Conservation (phyloP, 1,140 invertebrate species). For the Linepithema humile region DNA sequence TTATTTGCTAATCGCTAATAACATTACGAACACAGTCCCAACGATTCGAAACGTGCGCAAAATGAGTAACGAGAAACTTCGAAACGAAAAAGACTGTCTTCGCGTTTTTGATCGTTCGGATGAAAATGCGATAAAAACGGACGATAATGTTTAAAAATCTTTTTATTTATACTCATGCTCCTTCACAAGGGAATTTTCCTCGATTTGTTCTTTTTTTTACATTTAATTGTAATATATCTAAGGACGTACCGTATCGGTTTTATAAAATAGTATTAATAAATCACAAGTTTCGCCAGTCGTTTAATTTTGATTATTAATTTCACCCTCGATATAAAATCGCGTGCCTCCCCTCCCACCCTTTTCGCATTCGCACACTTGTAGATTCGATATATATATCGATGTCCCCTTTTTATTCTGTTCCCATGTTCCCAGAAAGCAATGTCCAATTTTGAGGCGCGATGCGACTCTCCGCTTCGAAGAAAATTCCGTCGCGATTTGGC, state of each 20-base stretch:
- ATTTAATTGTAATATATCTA: conserved; percentile 48
- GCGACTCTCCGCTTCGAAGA: conserved; percentile 56
- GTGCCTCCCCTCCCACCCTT: background rate
- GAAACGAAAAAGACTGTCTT: conserved; percentile 69
- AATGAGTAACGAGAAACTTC: conserved; percentile 61
- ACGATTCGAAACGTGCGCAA: conserved; percentile 63
- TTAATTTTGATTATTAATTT: conserved; percentile 63
- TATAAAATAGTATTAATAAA: conserved; percentile 60
- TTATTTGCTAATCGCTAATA: conserved; percentile 62
- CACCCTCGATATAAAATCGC: conserved; percentile 19
- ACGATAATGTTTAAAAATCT: conserved; percentile 67
- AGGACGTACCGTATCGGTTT: conserved; percentile 38
- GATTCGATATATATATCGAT: conserved; percentile 27
- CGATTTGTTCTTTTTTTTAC: conserved; percentile 52
- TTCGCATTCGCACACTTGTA: background rate
- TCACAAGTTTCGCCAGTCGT: conserved; percentile 57
- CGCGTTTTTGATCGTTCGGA: conserved; percentile 58
- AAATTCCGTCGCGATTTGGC: conserved; percentile 64
- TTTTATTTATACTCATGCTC: conserved; percentile 56
- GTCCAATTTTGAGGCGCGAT: conserved; percentile 26
- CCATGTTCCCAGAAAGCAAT: conserved; percentile 35
- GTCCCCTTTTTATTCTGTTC: background rate
- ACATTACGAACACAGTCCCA: conserved; percentile 64
- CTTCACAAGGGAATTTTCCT: conserved; percentile 69
- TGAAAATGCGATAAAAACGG: conserved; percentile 65